These are phyloP conservation scores for Saimiri boliviensis DNA, from an alignment of 2,113 vertebrate species.

Conservation along the genomic window DNA sequence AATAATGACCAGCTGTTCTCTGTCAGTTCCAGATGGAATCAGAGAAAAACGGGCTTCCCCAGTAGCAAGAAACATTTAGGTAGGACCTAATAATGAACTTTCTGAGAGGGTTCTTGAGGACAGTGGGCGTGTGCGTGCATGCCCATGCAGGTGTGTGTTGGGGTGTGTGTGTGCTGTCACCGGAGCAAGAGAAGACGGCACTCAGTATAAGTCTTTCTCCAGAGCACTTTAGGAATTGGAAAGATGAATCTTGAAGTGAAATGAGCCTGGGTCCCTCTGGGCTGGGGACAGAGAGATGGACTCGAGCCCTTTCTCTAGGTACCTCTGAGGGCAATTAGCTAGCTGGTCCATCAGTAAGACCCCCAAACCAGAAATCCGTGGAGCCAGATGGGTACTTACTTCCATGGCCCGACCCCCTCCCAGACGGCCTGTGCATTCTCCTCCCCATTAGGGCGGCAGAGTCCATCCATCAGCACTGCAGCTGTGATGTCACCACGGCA, in stretches of 20 bases:
- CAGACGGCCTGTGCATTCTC: slow-evolving; percentile 35
- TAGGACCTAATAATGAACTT: slow-evolving; percentile 50
- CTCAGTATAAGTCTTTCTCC: not conserved
- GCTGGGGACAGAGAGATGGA: slow-evolving; percentile 35
- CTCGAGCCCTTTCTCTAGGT: not conserved
- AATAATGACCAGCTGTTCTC: slow-evolving; percentile 57
- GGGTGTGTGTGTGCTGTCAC: not conserved
- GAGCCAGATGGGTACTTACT: slow-evolving; percentile 69
- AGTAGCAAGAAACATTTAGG: slow-evolving; percentile 41
- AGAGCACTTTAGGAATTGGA: not conserved
- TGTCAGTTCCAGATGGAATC: slow-evolving; percentile 41
- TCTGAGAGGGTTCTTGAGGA: not conserved
- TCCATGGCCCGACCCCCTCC: not conserved
- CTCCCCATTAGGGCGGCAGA: slow-evolving; percentile 62
- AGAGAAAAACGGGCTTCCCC: slow-evolving; percentile 1
- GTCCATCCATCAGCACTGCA: slow-evolving; percentile 48
- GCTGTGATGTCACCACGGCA: slow-evolving; percentile 57
- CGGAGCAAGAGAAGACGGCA: not conserved
- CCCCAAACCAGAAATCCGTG: slow-evolving; percentile 46
- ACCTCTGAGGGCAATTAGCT: slow-evolving; percentile 64
- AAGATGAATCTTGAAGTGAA: slow-evolving; percentile 20
- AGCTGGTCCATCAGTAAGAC: slow-evolving; percentile 54
- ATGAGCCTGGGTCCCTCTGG: slow-evolving; percentile 34
- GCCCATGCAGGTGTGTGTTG: not conserved
- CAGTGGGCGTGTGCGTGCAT: not conserved